phyloP scores from a whole-genome alignment of 2,797 vertebrate genomes.

The Astyanax mexicanus region DNA sequence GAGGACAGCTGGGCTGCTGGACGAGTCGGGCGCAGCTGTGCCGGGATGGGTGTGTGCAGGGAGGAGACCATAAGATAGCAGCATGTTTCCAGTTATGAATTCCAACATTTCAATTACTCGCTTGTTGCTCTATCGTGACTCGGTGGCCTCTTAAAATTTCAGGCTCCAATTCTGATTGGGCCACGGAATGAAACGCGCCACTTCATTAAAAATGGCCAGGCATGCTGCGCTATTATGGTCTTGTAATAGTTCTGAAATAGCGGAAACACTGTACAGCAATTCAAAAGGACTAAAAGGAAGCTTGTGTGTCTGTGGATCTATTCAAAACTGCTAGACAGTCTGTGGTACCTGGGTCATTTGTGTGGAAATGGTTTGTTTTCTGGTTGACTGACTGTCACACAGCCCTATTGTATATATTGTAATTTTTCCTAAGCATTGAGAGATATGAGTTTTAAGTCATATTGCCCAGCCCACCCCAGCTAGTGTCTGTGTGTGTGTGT shows the following conservation, averaged over 20 bases:
- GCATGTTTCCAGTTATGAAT: slow-evolving; percentile 60
- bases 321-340: too few species aligned
- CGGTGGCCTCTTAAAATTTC: slow-evolving; percentile 48
- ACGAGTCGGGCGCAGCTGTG: not conserved
- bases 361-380: too few species aligned
- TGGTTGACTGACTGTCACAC: too few species aligned
- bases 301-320: too few species aligned
- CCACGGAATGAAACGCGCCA: slow-evolving; percentile 47
- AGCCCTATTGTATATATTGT: too few species aligned
- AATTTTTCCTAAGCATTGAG: too few species aligned
- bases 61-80: slow-evolving; percentile 48
- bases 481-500: not conserved
- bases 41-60: not conserved
- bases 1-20: slow-evolving; percentile 33
- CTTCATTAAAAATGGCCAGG: slow-evolving; percentile 37
- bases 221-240: slow-evolving; percentile 34
- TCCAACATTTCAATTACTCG: slow-evolving; percentile 60
- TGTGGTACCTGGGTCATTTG: too few species aligned
- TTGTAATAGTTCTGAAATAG: slow-evolving; percentile 25
- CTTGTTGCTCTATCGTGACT: slow-evolving; percentile 57
- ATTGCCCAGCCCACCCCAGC: too few species aligned
- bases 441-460: too few species aligned
- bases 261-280: too few species aligned
- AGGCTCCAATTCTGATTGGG: slow-evolving; percentile 45
- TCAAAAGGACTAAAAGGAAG: too few species aligned